Conservation (phyloP, 2,797 vertebrate species). For the Anas flavirostris region DNA sequence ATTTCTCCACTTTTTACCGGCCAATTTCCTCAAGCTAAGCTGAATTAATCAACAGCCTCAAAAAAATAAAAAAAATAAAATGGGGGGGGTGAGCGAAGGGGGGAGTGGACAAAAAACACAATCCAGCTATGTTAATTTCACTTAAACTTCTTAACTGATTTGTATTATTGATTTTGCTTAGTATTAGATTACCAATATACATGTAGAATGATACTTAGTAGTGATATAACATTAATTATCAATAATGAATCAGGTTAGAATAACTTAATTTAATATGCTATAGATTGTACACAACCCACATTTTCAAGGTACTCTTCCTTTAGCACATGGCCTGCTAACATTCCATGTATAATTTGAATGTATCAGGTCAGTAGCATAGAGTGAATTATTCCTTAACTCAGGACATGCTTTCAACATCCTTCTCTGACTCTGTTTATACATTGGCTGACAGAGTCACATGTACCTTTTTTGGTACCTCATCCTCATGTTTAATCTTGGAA, state of each 20-base stretch:
- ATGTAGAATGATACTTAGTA: background rate
- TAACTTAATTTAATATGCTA: background rate
- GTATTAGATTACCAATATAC: background rate
- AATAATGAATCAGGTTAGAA: background rate
- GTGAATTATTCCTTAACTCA: background rate
- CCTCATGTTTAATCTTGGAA: background rate
- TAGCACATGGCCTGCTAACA: background rate
- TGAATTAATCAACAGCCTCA: background rate
- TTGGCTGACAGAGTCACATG: background rate
- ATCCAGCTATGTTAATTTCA: background rate
- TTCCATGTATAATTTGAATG: background rate
- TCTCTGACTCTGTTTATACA: background rate
- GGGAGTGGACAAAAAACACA: background rate
- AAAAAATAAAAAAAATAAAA: background rate
- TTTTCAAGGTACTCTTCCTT: background rate
- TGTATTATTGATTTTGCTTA: conserved; percentile 7
- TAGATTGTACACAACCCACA: fast-evolving
- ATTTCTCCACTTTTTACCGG: background rate
- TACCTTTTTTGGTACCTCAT: background rate
- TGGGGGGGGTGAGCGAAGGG: no score
- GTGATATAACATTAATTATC: background rate
- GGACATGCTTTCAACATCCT: background rate
- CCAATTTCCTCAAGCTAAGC: background rate
- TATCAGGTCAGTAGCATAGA: background rate
- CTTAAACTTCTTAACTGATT: background rate